These are phyloP conservation scores for Datnioides undecimradiatus DNA, from an alignment of 2,113 vertebrate genomes.

Conservation along the genomic window DNA sequence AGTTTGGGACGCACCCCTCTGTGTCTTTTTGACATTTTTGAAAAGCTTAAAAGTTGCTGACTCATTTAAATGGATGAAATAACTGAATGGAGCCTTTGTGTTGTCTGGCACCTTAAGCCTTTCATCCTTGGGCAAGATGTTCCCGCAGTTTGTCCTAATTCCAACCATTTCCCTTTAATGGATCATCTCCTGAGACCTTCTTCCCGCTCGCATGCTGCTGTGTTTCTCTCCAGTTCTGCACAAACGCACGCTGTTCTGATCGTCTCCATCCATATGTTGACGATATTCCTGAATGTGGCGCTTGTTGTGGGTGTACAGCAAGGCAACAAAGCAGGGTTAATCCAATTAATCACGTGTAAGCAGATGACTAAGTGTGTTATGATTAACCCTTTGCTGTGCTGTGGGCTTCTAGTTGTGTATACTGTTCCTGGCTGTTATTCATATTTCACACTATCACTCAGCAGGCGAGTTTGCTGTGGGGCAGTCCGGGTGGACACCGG, in stretches of 20 bases:
- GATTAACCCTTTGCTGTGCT: constrained; percentile 32
- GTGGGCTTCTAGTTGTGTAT: no score
- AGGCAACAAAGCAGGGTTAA: constrained; percentile 42
- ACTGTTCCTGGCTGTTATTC: no score
- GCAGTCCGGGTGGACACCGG: no score
- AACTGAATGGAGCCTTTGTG: not conserved
- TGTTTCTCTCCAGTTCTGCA: not conserved
- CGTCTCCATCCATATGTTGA: not conserved
- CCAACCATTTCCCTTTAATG: not conserved
- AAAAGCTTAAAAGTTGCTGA: not conserved
- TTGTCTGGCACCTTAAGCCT: not conserved
- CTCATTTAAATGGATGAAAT: not conserved
- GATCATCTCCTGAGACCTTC: not conserved
- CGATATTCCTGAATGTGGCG: not conserved
- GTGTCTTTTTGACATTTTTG: not conserved
- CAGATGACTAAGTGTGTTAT: constrained; percentile 48
- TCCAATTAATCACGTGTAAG: constrained; percentile 63
- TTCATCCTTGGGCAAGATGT: not conserved
- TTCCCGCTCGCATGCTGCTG: not conserved
- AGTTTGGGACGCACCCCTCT: not conserved
- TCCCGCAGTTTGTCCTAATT: not conserved
- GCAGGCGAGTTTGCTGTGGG: no score
- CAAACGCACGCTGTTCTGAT: not conserved
- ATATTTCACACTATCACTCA: no score
- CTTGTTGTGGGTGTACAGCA: constrained; percentile 12